phyloP scores from a whole-genome alignment of 2,888 invertebrate genomes.

The Eupeodes latifasciatus region DNA sequence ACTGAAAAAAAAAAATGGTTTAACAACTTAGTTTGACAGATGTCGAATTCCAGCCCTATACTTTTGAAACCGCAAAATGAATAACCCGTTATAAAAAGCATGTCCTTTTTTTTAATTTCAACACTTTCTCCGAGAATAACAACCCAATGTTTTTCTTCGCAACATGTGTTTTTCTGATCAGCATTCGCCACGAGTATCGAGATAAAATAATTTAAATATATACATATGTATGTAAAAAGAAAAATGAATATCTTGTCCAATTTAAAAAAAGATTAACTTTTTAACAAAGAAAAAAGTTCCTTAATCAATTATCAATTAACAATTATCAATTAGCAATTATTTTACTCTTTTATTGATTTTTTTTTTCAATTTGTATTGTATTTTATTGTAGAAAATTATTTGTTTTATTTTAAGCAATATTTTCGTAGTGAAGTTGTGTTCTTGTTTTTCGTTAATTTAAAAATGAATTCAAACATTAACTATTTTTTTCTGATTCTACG shows the following conservation, averaged over 20 bases:
- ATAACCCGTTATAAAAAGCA: too few species aligned
- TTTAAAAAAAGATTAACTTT: too few species aligned
- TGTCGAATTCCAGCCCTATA: too few species aligned
- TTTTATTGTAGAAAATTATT: slow-evolving; percentile 41
- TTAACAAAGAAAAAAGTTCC: too few species aligned
- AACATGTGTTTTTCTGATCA: neutral
- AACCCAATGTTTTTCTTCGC: too few species aligned
- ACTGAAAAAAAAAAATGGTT: too few species aligned
- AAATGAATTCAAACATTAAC: slow-evolving; percentile 11
- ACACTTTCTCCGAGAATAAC: too few species aligned
- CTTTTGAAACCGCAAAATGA: too few species aligned
- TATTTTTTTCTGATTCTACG: slow-evolving; percentile 7
- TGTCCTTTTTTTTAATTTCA: too few species aligned
- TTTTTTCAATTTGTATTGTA: slow-evolving; percentile 54
- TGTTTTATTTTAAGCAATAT: slow-evolving; percentile 36
- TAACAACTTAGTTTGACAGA: too few species aligned
- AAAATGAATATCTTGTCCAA: too few species aligned
- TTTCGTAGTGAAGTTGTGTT: slow-evolving; percentile 47
- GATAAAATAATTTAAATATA: neutral
- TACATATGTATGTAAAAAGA: too few species aligned
- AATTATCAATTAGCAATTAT: neutral
- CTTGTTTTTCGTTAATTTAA: slow-evolving; percentile 38
- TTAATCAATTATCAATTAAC: neutral
- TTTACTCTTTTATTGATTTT: slow-evolving; percentile 9
- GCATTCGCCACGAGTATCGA: neutral